Conservation (phyloP, 2,888 invertebrate genomes). For the Parnassius orleans region DNA sequence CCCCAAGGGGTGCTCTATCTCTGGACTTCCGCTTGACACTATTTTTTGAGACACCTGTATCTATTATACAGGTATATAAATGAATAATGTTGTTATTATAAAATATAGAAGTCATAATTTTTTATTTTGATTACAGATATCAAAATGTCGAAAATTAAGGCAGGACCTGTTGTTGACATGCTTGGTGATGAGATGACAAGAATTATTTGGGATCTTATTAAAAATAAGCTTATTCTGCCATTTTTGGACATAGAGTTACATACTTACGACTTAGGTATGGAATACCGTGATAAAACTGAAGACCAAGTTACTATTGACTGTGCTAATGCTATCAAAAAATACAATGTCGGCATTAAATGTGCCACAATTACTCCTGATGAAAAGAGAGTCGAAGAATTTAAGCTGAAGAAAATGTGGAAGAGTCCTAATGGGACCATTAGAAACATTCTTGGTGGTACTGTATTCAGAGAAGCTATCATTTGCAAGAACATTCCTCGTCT, state of each 20-base stretch:
- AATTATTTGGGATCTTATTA: slow-evolving; percentile 99
- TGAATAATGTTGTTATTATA: no score
- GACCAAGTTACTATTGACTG: slow-evolving; percentile 98
- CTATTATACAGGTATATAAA: no score
- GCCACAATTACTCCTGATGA: slow-evolving; percentile 99
- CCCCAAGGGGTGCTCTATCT: no score
- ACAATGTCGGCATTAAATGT: slow-evolving; percentile 99
- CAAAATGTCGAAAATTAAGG: slow-evolving; percentile 85
- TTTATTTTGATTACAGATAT: slow-evolving; percentile 23
- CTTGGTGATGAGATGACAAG: slow-evolving; percentile 98
- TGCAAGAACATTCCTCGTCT: slow-evolving; percentile 97
- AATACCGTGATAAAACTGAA: slow-evolving; percentile 95
- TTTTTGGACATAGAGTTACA: slow-evolving; percentile 97
- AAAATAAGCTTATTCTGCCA: slow-evolving; percentile 97
- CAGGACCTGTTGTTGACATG: slow-evolving; percentile 94
- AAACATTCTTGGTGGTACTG: slow-evolving; percentile 91
- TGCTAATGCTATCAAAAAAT: slow-evolving; percentile 97
- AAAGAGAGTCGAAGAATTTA: slow-evolving; percentile 94
- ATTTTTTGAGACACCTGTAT: no score
- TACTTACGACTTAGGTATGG: slow-evolving; percentile 96
- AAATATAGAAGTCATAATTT: not conserved
- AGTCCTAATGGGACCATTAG: slow-evolving; percentile 94
- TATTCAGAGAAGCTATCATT: slow-evolving; percentile 92
- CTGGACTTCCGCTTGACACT: no score
- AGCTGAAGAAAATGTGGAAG: slow-evolving; percentile 94